Conservation (phyloP, 2,113 vertebrate species). For the Vireo altiloquus region DNA sequence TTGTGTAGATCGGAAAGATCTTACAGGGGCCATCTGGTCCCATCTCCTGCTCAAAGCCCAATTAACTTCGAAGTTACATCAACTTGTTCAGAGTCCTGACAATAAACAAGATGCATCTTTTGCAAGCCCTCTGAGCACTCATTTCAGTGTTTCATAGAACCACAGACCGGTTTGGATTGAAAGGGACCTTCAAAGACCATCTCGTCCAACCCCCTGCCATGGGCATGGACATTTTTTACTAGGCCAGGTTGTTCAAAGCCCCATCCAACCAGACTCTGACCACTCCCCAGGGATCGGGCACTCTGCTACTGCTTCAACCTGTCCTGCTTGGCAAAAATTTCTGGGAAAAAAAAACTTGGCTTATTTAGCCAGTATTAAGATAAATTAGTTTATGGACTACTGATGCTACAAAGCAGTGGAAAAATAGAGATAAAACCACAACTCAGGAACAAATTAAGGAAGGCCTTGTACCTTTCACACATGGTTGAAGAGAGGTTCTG, state of each 20-base stretch:
- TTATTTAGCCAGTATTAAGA: not conserved
- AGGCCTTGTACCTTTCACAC: not conserved
- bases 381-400: not conserved
- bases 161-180: not conserved
- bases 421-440: not conserved
- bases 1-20: not conserved
- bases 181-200: not conserved
- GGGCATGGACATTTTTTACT: not conserved
- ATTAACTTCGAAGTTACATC: not conserved
- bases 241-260: not conserved
- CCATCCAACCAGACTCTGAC: not conserved
- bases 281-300: not conserved
- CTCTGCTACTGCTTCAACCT: not conserved
- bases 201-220: not conserved
- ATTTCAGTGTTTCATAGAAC: not conserved
- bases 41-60: not conserved
- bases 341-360: not conserved
- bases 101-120: not conserved
- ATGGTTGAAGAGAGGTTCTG: not conserved
- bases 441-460: not conserved
- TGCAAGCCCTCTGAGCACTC: not conserved
- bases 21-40: not conserved
- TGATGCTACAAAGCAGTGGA: not conserved
- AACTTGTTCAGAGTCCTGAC: not conserved
- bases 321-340: not conserved